Base-by-base conservation (phyloP, 2,888 invertebrate species). In the Pyrgus malvae region DNA sequence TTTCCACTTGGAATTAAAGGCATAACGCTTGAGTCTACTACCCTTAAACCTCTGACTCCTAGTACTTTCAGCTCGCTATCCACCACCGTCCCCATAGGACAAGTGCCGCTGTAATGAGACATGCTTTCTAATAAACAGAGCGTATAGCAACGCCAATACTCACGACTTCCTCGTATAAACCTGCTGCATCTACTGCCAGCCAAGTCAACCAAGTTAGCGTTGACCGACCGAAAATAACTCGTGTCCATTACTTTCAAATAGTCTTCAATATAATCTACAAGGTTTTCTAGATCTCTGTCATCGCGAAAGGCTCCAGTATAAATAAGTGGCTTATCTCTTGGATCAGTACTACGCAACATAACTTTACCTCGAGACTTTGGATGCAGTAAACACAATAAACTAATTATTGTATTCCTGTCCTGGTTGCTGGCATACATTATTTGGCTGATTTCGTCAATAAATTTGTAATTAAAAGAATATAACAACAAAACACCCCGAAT, bases 11-110 rank as follows among this genome's bases (percentile, higher is more conserved):
- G 93, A 55, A 94, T 76, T 55, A 91, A 93, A 0, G 95, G 95
- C 94, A 95, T 95, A 9, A 95, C 93, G 31, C 94, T 94, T 0
- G 94, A 95, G 69, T 95, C 95, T 31, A 93, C 92, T 0, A 95
- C 94, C 11, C 0, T 94, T 29, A 64, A 31, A 1, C 37, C 37
- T 0, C 21, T n/a, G 1, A 75, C 59, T 0, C 74, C 70, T 11
- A 48, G 41, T 1, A 76, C 72, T 3, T 29, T 51, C n/a, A 76
- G 57, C 8, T 56, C 41, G 1, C 63, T 56, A 11, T 74, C 72
- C 9, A 76, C 57, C 0, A 77, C 74, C 0, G 65, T 55, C 0
- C 72, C 76, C 70, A 77, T 72, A 2, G 70, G 64, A 16, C 69
- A 71, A 0, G 72, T 70, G 17, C 75, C 61, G 2, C 66, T 65